Percentiles rank a stretch among this genome's conserved stretches.
phyloP scores from a whole-genome alignment of 2,113 vertebrate species.

The Cebidichthys violaceus region DNA sequence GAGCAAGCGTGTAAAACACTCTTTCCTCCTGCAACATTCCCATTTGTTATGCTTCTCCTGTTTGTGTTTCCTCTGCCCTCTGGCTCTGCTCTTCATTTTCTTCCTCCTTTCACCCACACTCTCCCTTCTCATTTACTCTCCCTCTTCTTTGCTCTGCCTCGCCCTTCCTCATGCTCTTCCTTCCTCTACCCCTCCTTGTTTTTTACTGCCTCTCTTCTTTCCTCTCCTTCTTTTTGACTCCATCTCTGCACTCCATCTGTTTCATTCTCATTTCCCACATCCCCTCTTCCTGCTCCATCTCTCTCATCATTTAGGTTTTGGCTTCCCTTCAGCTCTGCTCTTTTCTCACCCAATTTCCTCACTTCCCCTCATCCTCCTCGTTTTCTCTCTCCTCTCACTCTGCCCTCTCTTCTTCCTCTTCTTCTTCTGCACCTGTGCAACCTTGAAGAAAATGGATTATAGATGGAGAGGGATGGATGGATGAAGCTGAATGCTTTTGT shows the following conservation, averaged over 20 bases:
- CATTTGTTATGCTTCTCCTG: neutral
- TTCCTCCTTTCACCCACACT: slow-evolving; percentile 5
- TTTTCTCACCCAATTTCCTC: slow-evolving; percentile 14
- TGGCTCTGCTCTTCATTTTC: neutral
- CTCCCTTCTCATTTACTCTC: slow-evolving; percentile 1
- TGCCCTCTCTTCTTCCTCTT: slow-evolving; percentile 3
- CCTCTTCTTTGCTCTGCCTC: neutral
- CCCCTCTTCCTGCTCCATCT: slow-evolving; percentile 13
- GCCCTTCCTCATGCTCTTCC: neutral
- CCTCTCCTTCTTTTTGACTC: neutral
- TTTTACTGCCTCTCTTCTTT: neutral
- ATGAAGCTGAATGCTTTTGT: slow-evolving; percentile 34
- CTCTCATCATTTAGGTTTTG: slow-evolving; percentile 10
- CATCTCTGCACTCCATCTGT: slow-evolving; percentile 33
- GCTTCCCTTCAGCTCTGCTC: slow-evolving; percentile 13
- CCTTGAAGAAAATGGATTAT: slow-evolving; percentile 63
- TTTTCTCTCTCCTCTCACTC: neutral
- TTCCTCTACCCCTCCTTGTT: neutral
- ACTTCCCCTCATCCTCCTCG: neutral
- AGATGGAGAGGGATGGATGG: slow-evolving; percentile 7
- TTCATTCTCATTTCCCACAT: slow-evolving; percentile 21
- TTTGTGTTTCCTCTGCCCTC: slow-evolving; percentile 1
- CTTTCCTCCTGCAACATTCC: neutral
- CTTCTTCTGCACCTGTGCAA: slow-evolving; percentile 32
- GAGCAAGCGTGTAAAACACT: neutral